phyloP scores from a whole-genome alignment of 2,113 vertebrate genomes.

The Pandion haliaetus region DNA sequence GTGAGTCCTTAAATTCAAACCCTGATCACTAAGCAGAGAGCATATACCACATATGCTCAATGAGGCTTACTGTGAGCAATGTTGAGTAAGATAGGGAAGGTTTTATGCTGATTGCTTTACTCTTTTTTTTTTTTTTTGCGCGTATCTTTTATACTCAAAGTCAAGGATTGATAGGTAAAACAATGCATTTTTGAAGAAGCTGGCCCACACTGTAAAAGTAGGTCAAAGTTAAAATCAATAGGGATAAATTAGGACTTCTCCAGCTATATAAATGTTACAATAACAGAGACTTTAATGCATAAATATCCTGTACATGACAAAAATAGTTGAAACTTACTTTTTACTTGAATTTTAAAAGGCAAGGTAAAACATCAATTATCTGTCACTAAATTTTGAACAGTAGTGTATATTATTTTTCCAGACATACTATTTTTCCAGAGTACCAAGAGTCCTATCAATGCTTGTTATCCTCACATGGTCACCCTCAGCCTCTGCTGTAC shows the following conservation, averaged over 20 bases:
- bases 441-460: not conserved
- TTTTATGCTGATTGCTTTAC: not conserved
- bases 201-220: not conserved
- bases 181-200: not conserved
- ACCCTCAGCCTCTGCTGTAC: not conserved
- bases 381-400: not conserved
- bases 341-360: not conserved
- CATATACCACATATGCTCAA: not conserved
- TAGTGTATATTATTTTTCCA: not conserved
- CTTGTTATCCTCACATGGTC: fast-evolving
- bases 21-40: not conserved
- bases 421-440: not conserved
- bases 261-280: not conserved
- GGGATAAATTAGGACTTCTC: not conserved
- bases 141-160: not conserved
- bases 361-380: not conserved
- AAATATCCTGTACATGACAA: not conserved
- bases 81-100: not conserved
- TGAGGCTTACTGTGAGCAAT: not conserved
- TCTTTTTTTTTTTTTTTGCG: not conserved
- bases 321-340: constrained; percentile 14
- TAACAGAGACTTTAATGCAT: not conserved
- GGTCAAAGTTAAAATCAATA: constrained; percentile 56
- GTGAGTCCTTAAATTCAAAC: not conserved
- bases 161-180: not conserved